Evolutionary conservation across 1,140 invertebrate species (phyloP).

Genomic region (Pollicipes pollicipes): DNA sequence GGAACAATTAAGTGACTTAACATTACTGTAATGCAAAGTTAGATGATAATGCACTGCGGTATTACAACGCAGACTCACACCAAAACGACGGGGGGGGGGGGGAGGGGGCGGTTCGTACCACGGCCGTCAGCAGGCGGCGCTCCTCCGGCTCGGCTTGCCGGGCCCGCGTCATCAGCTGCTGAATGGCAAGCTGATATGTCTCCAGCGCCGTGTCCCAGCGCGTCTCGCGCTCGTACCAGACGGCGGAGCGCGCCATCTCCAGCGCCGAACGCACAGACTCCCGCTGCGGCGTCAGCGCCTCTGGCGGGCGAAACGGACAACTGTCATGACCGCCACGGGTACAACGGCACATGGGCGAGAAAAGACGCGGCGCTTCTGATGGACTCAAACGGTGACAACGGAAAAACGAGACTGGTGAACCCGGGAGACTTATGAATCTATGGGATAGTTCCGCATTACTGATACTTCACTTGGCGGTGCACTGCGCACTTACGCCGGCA

Average conservation of each 20-base stretch:
- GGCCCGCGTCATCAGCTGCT: neutral
- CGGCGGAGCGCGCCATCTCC: neutral
- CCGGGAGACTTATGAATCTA: neutral
- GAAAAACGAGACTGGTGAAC: too few species aligned
- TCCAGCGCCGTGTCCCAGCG: neutral
- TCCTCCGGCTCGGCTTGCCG: neutral
- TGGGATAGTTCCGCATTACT: neutral
- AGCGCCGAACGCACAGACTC: neutral
- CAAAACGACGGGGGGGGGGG: too few species aligned
- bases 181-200: neutral
- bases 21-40: too few species aligned
- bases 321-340: too few species aligned
- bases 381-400: neutral
- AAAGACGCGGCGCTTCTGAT: neutral
- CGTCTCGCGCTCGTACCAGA: neutral
- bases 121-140: neutral
- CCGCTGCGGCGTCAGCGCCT: neutral
- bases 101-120: too few species aligned
- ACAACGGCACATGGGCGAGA: neutral
- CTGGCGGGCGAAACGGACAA: neutral
- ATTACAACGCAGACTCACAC: too few species aligned
- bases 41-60: too few species aligned
- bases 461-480: too few species aligned
- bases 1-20: too few species aligned
- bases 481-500: neutral